Conservation (phyloP, 2,888 invertebrate genomes). For the Ormia ochracea region DNA sequence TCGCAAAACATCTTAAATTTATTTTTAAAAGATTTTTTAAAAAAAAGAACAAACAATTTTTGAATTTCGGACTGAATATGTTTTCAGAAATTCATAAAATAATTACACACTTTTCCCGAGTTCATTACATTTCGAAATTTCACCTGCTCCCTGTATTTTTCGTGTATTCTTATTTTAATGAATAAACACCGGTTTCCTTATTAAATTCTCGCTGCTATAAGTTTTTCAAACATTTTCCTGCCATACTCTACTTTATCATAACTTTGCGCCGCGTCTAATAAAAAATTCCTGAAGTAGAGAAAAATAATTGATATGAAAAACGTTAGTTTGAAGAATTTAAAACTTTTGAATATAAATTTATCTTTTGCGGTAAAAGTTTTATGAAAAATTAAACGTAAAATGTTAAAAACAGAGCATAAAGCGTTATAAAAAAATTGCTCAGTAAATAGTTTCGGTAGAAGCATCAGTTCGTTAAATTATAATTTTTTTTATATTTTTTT, state of each 20-base stretch:
- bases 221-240: constrained; percentile 16
- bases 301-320: constrained; percentile 59
- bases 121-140: no score
- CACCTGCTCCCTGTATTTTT: neutral
- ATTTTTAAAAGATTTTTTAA: no score
- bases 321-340: constrained; percentile 56
- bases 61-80: no score
- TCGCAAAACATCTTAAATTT: no score
- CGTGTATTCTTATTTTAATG: constrained; percentile 35
- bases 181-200: constrained; percentile 55
- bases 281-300: constrained; percentile 3
- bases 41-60: no score
- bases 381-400: constrained; percentile 34
- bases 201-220: constrained; percentile 50
- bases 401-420: neutral
- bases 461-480: neutral
- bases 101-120: no score
- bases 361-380: constrained; percentile 41
- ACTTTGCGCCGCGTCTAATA: neutral
- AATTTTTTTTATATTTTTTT: neutral
- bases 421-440: neutral
- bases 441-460: neutral
- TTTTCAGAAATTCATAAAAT: no score
- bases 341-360: constrained; percentile 53
- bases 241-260: neutral